phyloP scores from a whole-genome alignment of 35 echinoderm and acorn worm species.

The Diadema setosum region DNA sequence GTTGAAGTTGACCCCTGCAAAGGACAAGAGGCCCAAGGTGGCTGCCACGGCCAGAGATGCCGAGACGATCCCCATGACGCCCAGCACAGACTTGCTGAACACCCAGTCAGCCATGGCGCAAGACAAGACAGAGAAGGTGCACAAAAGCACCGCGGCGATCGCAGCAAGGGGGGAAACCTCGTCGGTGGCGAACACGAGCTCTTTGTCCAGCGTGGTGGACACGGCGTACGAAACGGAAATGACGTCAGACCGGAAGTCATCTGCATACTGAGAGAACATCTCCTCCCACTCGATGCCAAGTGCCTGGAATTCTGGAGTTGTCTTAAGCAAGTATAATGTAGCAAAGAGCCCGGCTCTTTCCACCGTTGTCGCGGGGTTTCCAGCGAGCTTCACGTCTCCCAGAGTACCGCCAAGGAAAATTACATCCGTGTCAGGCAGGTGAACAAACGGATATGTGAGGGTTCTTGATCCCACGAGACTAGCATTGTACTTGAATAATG shows the following conservation, averaged over 20 bases:
- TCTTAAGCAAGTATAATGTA: neutral
- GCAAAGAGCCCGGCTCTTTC: neutral
- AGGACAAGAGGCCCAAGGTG: constrained; percentile 48
- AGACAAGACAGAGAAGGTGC: constrained; percentile 52
- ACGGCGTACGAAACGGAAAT: constrained; percentile 1
- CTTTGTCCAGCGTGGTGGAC: constrained; percentile 56
- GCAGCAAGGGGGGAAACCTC: constrained; percentile 38
- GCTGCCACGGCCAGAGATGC: constrained; percentile 60
- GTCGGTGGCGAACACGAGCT: constrained; percentile 31
- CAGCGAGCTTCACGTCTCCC: neutral
- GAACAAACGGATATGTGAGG: neutral
- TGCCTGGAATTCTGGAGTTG: neutral
- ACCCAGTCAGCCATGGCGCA: constrained; percentile 91
- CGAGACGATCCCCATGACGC: constrained; percentile 52
- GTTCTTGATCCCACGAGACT: neutral
- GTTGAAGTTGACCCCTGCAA: constrained; percentile 66
- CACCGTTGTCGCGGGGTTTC: neutral
- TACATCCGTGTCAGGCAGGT: neutral
- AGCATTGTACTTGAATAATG: neutral
- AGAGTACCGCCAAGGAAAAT: constrained; percentile 18
- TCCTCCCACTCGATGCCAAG: constrained; percentile 51
- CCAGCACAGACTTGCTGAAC: constrained; percentile 72
- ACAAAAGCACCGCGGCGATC: constrained; percentile 27
- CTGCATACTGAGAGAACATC: neutral
- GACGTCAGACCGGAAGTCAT: neutral